These are phyloP conservation scores for Reticulitermes speratus DNA, from an alignment of 1,140 invertebrate genomes.

Conservation along the genomic window DNA sequence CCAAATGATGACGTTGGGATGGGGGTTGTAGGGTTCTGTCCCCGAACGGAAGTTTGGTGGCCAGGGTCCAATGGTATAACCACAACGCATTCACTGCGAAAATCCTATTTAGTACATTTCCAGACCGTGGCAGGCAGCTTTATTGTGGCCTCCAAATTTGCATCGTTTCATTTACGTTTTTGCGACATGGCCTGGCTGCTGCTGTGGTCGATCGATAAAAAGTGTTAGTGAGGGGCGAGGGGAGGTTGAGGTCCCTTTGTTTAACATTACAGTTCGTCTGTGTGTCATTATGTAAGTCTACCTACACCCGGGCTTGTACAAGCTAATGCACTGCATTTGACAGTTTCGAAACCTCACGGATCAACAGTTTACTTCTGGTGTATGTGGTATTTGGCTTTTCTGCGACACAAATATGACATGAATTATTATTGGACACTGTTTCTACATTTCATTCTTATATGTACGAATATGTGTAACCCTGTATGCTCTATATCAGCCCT, in stretches of 20 bases:
- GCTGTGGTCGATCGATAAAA: not conserved
- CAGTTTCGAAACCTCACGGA: not conserved
- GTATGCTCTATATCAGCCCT: no score
- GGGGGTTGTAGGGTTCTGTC: not conserved
- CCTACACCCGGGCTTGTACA: not conserved
- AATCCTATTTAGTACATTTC: not conserved
- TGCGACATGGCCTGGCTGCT: not conserved
- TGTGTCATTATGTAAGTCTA: not conserved
- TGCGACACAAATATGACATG: not conserved
- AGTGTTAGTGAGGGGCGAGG: not conserved
- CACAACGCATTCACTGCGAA: not conserved
- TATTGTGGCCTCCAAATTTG: constrained; percentile 5
- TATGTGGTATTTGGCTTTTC: not conserved
- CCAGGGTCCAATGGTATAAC: not conserved
- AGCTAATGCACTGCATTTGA: not conserved
- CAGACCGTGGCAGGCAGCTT: not conserved
- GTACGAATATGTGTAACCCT: no score
- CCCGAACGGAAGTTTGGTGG: not conserved
- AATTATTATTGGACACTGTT: not conserved
- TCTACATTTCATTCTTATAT: not conserved
- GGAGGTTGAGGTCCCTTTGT: not conserved
- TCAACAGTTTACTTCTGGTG: not conserved
- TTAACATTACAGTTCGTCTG: not conserved
- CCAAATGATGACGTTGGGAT: not conserved
- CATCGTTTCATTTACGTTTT: not conserved